Percentiles rank a stretch among this genome's conserved stretches.
Conservation (phyloP, 2,888 invertebrate genomes). For the Drosophila pseudotalamancana region DNA sequence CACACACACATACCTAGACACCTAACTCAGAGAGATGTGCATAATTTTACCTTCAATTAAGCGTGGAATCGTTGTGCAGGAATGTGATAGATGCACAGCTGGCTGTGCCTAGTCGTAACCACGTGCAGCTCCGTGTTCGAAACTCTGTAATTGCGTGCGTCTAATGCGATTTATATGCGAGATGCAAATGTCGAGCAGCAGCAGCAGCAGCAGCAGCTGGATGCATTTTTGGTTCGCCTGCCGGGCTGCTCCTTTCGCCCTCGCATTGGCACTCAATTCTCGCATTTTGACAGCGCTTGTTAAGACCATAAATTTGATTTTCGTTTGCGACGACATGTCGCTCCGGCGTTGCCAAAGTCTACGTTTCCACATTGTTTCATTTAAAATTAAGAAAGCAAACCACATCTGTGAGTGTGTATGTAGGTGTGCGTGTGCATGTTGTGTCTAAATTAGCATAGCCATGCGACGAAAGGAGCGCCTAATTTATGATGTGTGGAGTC, state of each 20-base stretch:
- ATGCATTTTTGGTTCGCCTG: constrained; percentile 33
- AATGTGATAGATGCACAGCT: constrained; percentile 15
- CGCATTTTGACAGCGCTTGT: constrained; percentile 76
- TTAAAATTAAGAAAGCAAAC: constrained; percentile 69
- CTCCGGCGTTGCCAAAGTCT: constrained; percentile 48
- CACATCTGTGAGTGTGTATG: constrained; percentile 8
- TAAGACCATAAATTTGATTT: constrained; percentile 77
- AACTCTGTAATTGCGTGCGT: constrained; percentile 55
- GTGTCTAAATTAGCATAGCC: constrained; percentile 42
- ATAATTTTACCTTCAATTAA: constrained; percentile 54
- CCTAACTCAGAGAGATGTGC: constrained; percentile 19
- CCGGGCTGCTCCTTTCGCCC: neutral
- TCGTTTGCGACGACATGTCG: constrained; percentile 56
- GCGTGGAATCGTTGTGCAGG: constrained; percentile 8
- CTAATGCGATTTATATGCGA: constrained; percentile 77
- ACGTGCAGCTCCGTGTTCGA: constrained; percentile 42
- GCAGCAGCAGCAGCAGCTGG: constrained; percentile 16
- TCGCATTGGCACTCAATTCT: constrained; percentile 73
- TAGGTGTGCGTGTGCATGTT: constrained; percentile 2
- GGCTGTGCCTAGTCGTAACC: constrained; percentile 25
- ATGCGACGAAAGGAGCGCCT: neutral
- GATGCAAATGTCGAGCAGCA: constrained; percentile 63
- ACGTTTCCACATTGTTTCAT: constrained; percentile 60
- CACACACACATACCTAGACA: neutral
- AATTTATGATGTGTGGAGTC: neutral